Evolutionary conservation across 2,113 vertebrate genomes (phyloP), one percentile per base, ranked within the genome.

Genomic region (Dromas ardeola): DNA sequence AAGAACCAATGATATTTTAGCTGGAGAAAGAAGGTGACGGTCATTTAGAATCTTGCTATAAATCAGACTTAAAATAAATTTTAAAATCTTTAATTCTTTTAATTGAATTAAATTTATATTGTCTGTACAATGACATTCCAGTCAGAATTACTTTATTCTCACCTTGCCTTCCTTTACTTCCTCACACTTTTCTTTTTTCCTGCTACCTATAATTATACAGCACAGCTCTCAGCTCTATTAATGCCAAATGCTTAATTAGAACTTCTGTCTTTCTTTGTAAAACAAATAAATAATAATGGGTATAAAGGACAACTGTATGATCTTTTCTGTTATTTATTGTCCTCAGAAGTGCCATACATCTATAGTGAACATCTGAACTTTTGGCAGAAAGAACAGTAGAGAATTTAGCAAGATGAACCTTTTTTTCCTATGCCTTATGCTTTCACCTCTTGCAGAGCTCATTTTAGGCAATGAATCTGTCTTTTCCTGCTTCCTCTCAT

Each of bases 381-480:
- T 36, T 62, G n/a, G 30, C 61, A 86, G 49, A 59, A 30, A 73
- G 81, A 72, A 14, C 9, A 71, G 18, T 49, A n/a, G 63, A 67
- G 19, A 30, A 2, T 11, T 73, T 81, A 73, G 20, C 14, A 95
- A 82, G 53, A 82, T 56, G 9, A 83, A 62, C 19, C 1, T 7
- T 81, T 84, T 55, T 69, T 80, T 9, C 20, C 22, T 49, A 9
- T 59, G 32, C 16, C 30, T 93, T 81, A 40, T 38, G 42, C 7
- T 91, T 94, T 80, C 19, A 71, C 23, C 11, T 91, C 52, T 67
- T 81, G 36, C 52, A 90, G 52, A 92, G 29, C 63, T 93, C 47
- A 72, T 95, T 95, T 95, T 82, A 92, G 63, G 47, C 30, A 78
- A 91, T 4, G 2, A 72, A 95, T 92, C 59, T 81, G 6, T 81